Evolutionary conservation across 2,888 invertebrate genomes (phyloP).

Genomic region (Pseudococcus viburni): DNA sequence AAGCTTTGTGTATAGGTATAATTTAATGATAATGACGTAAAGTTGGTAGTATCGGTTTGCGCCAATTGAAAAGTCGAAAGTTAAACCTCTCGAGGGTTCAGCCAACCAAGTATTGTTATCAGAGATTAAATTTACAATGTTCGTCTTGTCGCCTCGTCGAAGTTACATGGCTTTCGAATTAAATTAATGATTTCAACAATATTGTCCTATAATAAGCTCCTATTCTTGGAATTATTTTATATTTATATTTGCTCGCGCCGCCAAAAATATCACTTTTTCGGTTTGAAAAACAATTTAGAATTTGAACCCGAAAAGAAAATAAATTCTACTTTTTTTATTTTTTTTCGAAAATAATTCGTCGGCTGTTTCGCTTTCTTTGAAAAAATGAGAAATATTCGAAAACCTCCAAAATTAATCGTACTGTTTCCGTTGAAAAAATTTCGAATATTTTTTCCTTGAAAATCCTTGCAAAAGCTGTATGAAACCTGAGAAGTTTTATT

Average conservation of each 20-base stretch:
- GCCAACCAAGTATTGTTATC: constrained; percentile 14
- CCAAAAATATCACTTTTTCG: not conserved
- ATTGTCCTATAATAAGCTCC: constrained; percentile 12
- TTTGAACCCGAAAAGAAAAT: not conserved
- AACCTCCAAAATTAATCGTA: not conserved
- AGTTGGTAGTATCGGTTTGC: not conserved
- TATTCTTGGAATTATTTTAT: not conserved
- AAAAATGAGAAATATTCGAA: not conserved
- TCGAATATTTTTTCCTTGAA: not conserved
- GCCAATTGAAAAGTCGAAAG: constrained; percentile 44
- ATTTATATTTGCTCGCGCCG: not conserved
- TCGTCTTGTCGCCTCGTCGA: not conserved
- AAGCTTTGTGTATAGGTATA: constrained; percentile 12
- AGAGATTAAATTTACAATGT: constrained; percentile 40
- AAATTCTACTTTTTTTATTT: not conserved
- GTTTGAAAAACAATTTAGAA: not conserved
- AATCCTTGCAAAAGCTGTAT: not conserved
- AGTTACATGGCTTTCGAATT: constrained; percentile 37
- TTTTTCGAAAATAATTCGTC: not conserved
- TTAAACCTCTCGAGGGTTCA: constrained; percentile 33
- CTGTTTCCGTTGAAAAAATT: not conserved
- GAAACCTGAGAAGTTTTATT: too few species aligned
- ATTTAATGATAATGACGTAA: constrained; percentile 8
- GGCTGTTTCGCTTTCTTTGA: not conserved
- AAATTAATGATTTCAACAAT: constrained; percentile 22